Conservation (phyloP, 2,888 invertebrate genomes). For the Meiosimyza decipiens region DNA sequence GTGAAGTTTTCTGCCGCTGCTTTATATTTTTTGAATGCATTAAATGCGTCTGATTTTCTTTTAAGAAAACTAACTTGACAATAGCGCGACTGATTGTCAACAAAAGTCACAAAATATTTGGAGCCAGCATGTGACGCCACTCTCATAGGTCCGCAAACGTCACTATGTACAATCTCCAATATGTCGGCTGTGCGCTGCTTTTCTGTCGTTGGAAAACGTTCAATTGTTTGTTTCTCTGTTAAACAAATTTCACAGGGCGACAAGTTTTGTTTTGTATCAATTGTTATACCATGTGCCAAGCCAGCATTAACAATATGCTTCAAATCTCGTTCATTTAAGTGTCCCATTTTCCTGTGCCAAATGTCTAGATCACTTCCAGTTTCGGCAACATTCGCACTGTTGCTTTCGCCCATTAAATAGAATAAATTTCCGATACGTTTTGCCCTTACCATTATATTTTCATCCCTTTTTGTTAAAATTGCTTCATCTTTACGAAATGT, state of each 20-base stretch:
- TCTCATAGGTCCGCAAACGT: too few relatives aligned
- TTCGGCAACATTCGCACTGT: not conserved
- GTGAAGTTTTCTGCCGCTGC: conserved; percentile 33
- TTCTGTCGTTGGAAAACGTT: too few relatives aligned
- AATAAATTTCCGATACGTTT: not conserved
- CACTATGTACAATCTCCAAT: too few relatives aligned
- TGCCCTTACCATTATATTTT: not conserved
- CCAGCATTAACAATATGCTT: not conserved
- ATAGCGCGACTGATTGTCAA: conserved; percentile 37
- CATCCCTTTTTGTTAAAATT: not conserved
- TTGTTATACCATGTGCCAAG: not conserved
- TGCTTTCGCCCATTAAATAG: too few relatives aligned
- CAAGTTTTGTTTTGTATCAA: conserved; percentile 4
- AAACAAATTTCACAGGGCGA: conserved; percentile 30
- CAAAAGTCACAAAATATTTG: conserved; percentile 31
- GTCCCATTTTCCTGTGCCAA: not conserved
- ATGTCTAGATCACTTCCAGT: not conserved
- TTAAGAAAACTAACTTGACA: conserved; percentile 42
- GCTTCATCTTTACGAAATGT: not conserved
- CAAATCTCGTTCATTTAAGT: not conserved
- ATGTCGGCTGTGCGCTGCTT: too few relatives aligned
- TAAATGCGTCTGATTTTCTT: conserved; percentile 26
- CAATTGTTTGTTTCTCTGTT: not conserved
- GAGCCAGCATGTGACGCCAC: not conserved
- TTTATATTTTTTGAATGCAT: conserved; percentile 39